phyloP scores from a whole-genome alignment of 1,140 invertebrate genomes.

The Vollenhovia emeryi region DNA sequence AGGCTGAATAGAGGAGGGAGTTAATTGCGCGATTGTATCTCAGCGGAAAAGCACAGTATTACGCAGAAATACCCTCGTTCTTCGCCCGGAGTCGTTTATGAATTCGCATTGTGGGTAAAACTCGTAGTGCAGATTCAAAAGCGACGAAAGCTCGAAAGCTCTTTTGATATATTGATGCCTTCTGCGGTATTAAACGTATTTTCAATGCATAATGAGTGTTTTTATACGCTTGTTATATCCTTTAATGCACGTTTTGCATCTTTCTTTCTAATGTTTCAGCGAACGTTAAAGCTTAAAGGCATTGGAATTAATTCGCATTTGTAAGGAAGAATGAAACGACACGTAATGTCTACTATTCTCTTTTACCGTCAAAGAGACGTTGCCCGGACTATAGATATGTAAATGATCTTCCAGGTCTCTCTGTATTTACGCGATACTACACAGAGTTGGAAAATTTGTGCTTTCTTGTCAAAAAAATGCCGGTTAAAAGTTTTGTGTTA shows the following conservation, averaged over 20 bases:
- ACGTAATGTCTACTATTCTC: not conserved
- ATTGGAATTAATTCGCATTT: slow-evolving; percentile 36
- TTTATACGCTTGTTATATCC: slow-evolving; percentile 44
- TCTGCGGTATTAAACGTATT: slow-evolving; percentile 43
- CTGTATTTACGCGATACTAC: not conserved
- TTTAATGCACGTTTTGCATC: slow-evolving; percentile 25
- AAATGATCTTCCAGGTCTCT: slow-evolving; percentile 11
- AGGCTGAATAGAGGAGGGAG: slow-evolving; percentile 41
- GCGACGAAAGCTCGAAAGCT: slow-evolving; percentile 45
- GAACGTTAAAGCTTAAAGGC: slow-evolving; percentile 9
- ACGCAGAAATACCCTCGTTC: slow-evolving; percentile 36
- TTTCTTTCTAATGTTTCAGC: slow-evolving; percentile 6
- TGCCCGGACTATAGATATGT: slow-evolving; percentile 9
- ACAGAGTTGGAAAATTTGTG: no score
- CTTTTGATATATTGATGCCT: slow-evolving; percentile 60
- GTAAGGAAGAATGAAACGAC: not conserved
- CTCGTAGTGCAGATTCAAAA: slow-evolving; percentile 42
- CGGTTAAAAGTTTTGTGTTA: no score
- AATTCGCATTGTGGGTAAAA: slow-evolving; percentile 49
- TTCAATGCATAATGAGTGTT: slow-evolving; percentile 53
- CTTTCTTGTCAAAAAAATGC: no score
- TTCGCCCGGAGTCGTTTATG: slow-evolving; percentile 36
- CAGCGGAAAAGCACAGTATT: slow-evolving; percentile 28
- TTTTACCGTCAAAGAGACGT: not conserved
- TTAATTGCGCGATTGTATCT: slow-evolving; percentile 52